Evolutionary conservation across 2,113 vertebrate species (phyloP), one percentile per base, ranked within the genome.

Genomic region (Mola mola): DNA sequence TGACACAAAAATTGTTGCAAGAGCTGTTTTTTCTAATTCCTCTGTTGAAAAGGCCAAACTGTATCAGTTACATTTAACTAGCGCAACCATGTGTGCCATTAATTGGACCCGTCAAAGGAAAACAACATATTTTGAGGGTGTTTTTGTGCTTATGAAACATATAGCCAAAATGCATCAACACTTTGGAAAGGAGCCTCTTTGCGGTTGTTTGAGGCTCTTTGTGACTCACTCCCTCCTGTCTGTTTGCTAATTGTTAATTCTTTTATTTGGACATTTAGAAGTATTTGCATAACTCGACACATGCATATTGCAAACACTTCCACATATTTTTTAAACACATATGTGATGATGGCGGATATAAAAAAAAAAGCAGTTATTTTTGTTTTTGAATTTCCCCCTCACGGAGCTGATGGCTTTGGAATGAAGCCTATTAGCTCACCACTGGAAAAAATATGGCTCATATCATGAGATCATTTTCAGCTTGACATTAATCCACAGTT

Each of bases 121-220:
- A 22, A 44, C 16, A 16, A 12, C 9, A 17, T 9, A 40, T 22
- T 40, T 31, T 9, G 9, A 17, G 3, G 3, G 8, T 20, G 28
- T 20, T 67, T 55, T 12, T 16, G n/a, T 44, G 34, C 15, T 51
- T 1, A n/a, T 16, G 33, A 68, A 47, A 29, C 6, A 36, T 17
- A 22, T 1, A 52, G 41, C 8, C 16, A 22, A 1, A 34, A 4
- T 55, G 11, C n/a, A 19, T 17, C 8, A 1, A 0, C 20, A 19
- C 16, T 33, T 20, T 10, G 15, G 6, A 52, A 7, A 17, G 31
- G 19, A 49, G 17, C 51, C 8, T 25, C 50, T 51, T 53, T 52
- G 17, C 40, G 10, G 15, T 34, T 51, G 9, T 41, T 25, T 38
- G 3, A 34, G 34, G 55, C 17, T 33, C 29, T n/a, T n/a, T n/a